Evolutionary conservation across 1,140 invertebrate species (phyloP), one percentile per base, ranked within the genome.

Genomic region (Araneus ventricosus): DNA sequence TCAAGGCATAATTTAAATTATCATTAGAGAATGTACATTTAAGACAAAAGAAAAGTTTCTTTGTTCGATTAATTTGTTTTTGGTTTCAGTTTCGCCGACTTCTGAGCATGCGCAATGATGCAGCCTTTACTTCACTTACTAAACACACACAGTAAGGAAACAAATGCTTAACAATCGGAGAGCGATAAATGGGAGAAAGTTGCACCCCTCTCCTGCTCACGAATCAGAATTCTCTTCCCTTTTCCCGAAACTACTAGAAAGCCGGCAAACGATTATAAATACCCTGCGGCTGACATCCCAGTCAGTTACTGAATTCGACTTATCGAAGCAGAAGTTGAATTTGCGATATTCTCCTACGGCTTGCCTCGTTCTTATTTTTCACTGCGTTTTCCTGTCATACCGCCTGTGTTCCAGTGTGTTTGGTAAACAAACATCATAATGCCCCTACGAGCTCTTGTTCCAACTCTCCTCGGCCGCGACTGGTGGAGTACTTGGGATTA

Each of bases 401-500:
- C n/a, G n/a, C n/a, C n/a, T n/a, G n/a, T n/a, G n/a, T n/a, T 27
- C 2, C 24, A 24, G 63, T 27, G 45, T 52, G 45, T 52, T n/a
- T n/a, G 45, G 0, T 37, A 20, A 34, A 70, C 8, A 27, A 17
- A n/a, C n/a, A n/a, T 20, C 14, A 84, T 10, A n/a, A 84, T 84
- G 80, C 8, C 80, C 7, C 27, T 84, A 34, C 41, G 80, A 84
- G 39, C 20, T 27, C 27, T 93, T 5, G 17, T 93, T 41, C 92
- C 92, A n/a, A 24, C 86, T 10, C 27, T 93, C 3, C 45, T 93
- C 1, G 85, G 85, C 14, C 85, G 75, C 5, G 41, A 52, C 63
- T 93, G 92, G 92, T 92, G 91, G 91, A 27, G 4, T 37, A 27
- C 75, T 59, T 63, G 27, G 30, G 92, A 93, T 52, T 89, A 88